Base-by-base conservation (phyloP, 2,797 vertebrate species). In the Pogonophryne albipinna region DNA sequence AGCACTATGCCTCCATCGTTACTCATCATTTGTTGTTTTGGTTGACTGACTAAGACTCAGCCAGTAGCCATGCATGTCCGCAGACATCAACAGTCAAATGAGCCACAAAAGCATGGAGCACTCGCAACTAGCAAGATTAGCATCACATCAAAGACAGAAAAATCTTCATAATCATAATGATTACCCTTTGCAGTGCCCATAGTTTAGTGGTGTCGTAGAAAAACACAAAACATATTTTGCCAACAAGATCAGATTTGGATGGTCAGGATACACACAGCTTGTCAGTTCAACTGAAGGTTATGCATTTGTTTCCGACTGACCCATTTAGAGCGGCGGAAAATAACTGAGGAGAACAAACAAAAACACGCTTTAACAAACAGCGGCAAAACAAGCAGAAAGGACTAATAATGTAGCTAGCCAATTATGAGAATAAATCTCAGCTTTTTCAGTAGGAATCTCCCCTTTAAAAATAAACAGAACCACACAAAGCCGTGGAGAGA, bases 221-320 rank as follows among this genome's bases (percentile, higher is more conserved):
- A 76, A 69, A 49, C 83, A 13, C 67, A n/a, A 66, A 19, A 66
- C 34, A 63, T 11, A 71, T 76, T 61, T 52, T 64, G 19, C 3
- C 10, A 46, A 80, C 10, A 2, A 63, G 46, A 84, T 50, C n/a
- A 56, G 76, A 79, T n/a, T 47, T 56, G 15, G 66, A 50, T 71
- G 68, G 71, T 82, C 77, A 79, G 71, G 82, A 69, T 71, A 57
- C 42, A 50, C 46, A 80, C 70, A 74, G 63, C 78, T 78, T 61
- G 62, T 87, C 87, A 85, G 83, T 86, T 90, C 66, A 86, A 67
- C 78, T 77, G 62, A 84, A 82, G 76, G 85, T 84, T 76, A 82
- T 80, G 57, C 0, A 61, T 89, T 88, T 87, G 75, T 90, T 27
- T 89, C 81, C 86, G 82, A 78, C 68, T 89, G 89, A 92, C 87